These are phyloP conservation scores for Tachina lurida DNA, from an alignment of 2,888 invertebrate species.

Conservation along the genomic window DNA sequence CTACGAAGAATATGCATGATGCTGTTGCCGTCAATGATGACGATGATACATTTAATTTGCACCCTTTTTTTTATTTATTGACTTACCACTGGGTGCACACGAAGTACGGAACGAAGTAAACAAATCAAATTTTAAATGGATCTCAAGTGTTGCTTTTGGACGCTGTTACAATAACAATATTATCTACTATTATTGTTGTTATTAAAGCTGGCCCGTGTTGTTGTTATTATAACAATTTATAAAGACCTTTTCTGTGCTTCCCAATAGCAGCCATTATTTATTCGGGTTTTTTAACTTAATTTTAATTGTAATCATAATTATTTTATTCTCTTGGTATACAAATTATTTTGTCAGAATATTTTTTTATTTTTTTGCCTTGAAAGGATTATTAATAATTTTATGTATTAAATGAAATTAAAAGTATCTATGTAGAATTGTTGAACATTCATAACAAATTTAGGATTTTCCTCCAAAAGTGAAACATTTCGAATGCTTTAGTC, in stretches of 20 bases:
- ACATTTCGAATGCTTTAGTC: too few species aligned
- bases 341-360: not conserved
- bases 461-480: too few species aligned
- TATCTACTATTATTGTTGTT: slow-evolving; percentile 56
- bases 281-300: slow-evolving; percentile 51
- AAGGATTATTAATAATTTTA: too few species aligned
- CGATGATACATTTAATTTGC: slow-evolving; percentile 71
- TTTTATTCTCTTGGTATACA: slow-evolving; percentile 2
- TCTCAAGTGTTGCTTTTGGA: slow-evolving; percentile 69
- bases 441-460: too few species aligned
- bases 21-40: slow-evolving; percentile 20
- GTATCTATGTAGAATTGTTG: too few species aligned
- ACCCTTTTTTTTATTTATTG: slow-evolving; percentile 65
- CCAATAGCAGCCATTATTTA: slow-evolving; percentile 33
- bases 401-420: too few species aligned
- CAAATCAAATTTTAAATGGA: slow-evolving; percentile 72
- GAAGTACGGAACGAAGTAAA: slow-evolving; percentile 56
- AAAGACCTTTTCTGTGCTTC: slow-evolving; percentile 15
- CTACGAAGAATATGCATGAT: slow-evolving; percentile 32
- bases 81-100: not conserved
- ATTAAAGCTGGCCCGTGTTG: slow-evolving; percentile 32
- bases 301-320: slow-evolving; percentile 43
- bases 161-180: slow-evolving; percentile 61
- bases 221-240: slow-evolving; percentile 52
- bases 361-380: not conserved